Evolutionary conservation across 2,113 vertebrate species (phyloP), one percentile per base, ranked within the genome.

Genomic region (Syrmaticus mikado): DNA sequence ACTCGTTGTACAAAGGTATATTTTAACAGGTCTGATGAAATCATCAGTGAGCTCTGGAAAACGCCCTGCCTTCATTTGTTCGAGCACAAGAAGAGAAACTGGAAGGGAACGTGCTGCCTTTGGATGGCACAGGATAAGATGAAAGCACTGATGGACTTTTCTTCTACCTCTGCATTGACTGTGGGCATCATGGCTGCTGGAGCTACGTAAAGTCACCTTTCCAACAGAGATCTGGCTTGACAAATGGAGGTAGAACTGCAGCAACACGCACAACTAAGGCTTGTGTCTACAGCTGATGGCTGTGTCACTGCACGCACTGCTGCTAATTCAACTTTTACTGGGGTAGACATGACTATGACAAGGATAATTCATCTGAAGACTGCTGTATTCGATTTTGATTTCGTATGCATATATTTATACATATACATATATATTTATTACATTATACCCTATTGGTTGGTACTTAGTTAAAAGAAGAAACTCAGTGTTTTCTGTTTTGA

Each of bases 1-100:
- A 52, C 60, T 80, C 72, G 15, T n/a, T 73, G 73, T 27, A 43
- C 7, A 71, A 80, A 92, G 86, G 80, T 93, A 11, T 5, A 90
- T 81, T 83, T 78, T 85, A 62, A 73, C 86, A 88, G 76, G 68
- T 48, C 85, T 77, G 65, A 92, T 93, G 70, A 57, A 94, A 93
- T 62, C 94, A 92, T 24, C 88, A 58, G 14, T 36, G 67, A 94
- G 8, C 12, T 48, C 76, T 90, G 89, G 76, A 90, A 92, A 77
- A 92, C 5, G 60, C 88, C 45, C 80, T 55, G 36, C 48, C 90
- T 85, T 30, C 10, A 80, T 83, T 15, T 92, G 55, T 57, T 78
- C 72, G 65, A 87, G 48, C 43, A 15, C 13, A 60, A 34, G 46
- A 45, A 13, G 64, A 74, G 66, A 71, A 60, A 48, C 21, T 45